Evolutionary conservation across 2,113 vertebrate genomes (phyloP).

Genomic region (Pygoscelis adeliae): DNA sequence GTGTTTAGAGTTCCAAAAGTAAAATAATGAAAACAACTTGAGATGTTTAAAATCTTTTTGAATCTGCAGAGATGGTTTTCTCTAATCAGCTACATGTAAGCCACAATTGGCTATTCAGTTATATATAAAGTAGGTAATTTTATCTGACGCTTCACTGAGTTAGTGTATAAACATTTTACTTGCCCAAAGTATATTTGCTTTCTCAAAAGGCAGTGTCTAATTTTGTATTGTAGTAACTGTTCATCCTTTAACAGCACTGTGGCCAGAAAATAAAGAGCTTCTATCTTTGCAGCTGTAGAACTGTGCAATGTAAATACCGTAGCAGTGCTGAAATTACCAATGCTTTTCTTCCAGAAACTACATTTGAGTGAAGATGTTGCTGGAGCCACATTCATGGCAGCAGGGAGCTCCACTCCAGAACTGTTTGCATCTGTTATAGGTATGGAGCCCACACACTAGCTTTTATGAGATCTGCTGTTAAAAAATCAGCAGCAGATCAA

Average conservation of each 20-base stretch:
- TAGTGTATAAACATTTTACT: not conserved
- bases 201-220: not conserved
- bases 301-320: not conserved
- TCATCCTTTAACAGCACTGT: not conserved
- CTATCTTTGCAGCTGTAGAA: not conserved
- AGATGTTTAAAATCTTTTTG: not conserved
- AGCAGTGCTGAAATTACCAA: not conserved
- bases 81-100: not conserved
- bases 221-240: not conserved
- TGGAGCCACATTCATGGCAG: slow-evolving; percentile 98
- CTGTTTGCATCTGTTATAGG: slow-evolving; percentile 96
- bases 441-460: slow-evolving; percentile 53
- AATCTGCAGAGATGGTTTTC: not conserved
- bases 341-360: slow-evolving; percentile 84
- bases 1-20: not conserved
- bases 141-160: not conserved
- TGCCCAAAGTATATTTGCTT: not conserved
- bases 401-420: slow-evolving; percentile 96
- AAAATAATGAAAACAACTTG: not conserved
- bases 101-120: not conserved
- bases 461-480: not conserved
- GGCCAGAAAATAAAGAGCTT: not conserved
- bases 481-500: not conserved
- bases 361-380: slow-evolving; percentile 97
- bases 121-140: not conserved